These are phyloP conservation scores for Rhagophthalmus giganteus DNA, from an alignment of 2,888 invertebrate genomes.

Conservation along the genomic window DNA sequence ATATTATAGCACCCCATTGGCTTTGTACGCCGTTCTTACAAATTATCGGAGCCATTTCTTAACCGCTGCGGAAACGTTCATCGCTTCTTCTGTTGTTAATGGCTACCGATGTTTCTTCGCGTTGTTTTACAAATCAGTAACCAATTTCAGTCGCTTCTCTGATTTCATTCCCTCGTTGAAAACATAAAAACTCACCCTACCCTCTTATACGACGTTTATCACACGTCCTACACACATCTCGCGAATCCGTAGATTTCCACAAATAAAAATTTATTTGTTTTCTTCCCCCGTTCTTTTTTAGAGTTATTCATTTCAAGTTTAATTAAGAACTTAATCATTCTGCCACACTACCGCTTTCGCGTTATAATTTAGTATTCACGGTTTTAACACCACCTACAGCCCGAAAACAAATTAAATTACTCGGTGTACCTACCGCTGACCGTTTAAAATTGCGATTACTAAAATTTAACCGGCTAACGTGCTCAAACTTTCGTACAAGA, in stretches of 20 bases:
- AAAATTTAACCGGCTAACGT: not conserved
- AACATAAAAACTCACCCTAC: conserved; percentile 1
- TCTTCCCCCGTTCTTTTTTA: not conserved
- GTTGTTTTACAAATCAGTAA: conserved; percentile 32
- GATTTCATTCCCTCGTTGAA: conserved; percentile 3
- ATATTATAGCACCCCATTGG: conserved; percentile 54
- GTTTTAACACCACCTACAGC: not conserved
- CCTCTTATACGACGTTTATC: conserved; percentile 3
- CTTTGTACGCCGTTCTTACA: conserved; percentile 39
- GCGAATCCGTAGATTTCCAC: conserved; percentile 1
- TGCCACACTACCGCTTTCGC: not conserved
- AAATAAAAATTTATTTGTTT: not conserved
- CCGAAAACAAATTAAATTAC: not conserved
- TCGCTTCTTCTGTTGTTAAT: conserved; percentile 39
- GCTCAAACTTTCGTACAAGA: not conserved
- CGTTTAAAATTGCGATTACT: not conserved
- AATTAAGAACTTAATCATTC: conserved; percentile 7
- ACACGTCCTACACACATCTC: conserved; percentile 2
- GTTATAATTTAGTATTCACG: not conserved
- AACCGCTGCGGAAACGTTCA: conserved; percentile 35
- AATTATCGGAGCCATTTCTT: conserved; percentile 41
- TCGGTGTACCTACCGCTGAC: not conserved
- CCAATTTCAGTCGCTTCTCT: conserved; percentile 24
- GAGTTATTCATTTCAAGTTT: conserved; percentile 1
- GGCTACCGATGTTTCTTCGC: conserved; percentile 30